Evolutionary conservation across 1,140 invertebrate genomes (phyloP), one percentile per base, ranked within the genome.

Genomic region (Drosophila fuyamai): DNA sequence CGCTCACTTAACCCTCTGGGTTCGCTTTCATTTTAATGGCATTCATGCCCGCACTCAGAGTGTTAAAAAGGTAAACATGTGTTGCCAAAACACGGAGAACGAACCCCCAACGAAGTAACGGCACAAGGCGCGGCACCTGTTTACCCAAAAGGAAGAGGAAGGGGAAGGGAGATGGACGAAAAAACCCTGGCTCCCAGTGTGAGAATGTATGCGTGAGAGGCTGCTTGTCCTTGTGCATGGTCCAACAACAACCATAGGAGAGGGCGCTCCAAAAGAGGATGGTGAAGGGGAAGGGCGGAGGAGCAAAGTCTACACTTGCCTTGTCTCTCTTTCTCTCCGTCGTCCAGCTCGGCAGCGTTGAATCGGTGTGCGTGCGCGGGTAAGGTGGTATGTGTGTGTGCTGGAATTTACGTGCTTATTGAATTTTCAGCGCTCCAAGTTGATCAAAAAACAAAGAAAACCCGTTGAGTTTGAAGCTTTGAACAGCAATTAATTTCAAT

Each of bases 341-440:
- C 38, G 48, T 48, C 50, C 71, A 61, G 41, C 36, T 54, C 18
- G 51, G 53, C 67, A 29, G 38, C 29, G 48, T 16, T 51, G 48
- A 44, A n/a, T 46, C 40, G 40, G 58, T 84, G 38, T 62, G 51
- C 43, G 80, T 62, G 38, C 61, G 53, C 55, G 58, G 29, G 38
- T 44, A 35, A 48, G 43, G 55, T 57, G 51, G 61, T 60, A 10
- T 67, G 56, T 59, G 77, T 74, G 55, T 76, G 82, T 79, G 66
- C 66, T 78, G 82, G 79, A 86, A 88, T 86, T 88, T 88, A 75
- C 76, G 79, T 88, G 76, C 84, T 89, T 88, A 89, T 89, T 88
- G 83, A 89, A 80, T 89, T 86, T 88, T 88, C 83, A 67, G 68
- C 16, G 36, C 73, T 55, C 57, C 60, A 65, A 76, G 83, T 88